Evolutionary conservation across 2,113 vertebrate genomes (phyloP), one percentile per base, ranked within the genome.

Genomic region (Ramphastos sulfuratus): DNA sequence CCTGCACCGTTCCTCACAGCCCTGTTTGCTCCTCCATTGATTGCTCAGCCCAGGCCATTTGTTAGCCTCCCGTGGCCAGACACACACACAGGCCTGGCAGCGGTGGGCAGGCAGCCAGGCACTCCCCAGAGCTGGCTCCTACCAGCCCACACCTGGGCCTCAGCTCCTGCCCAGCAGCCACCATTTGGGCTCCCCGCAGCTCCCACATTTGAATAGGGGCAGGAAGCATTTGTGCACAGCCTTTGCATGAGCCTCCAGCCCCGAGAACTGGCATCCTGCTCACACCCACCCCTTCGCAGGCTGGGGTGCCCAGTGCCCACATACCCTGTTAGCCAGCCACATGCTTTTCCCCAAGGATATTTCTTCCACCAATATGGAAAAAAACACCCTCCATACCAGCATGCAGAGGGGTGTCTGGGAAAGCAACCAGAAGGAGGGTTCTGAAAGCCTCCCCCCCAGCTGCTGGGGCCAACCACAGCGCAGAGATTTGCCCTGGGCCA

Each of bases 361-460:
- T 5, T 31, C 15, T 33, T 7, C 20, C 54, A 7, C 27, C 1
- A 2, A 23, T 0, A 5, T 0, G 2, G 9, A 4, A 10, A 55
- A 58, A 0, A 3, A 1, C 8, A 0, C 46, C 6, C 4, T 24
- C 27, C 7, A 0, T 0, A 4, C 15, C 4, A 30, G 7, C 33
- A 6, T 4, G 0, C 23, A 4, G 76, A 5, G 31, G 37, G 33
- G 6, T 12, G 1, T 19, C 27, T 0, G 7, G 7, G 4, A 21
- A 13, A 58, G 5, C 4, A 28, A 20, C 39, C 69, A 0, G 4
- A 44, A 27, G 6, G 7, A 50, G 20, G 16, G 37, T 6, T 15
- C 23, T 3, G 1, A 14, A 4, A 16, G 31, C 30, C 1, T 30
- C 28, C 24, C 6, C 17, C 46, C 2, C 1, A 7, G 24, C 12